phyloP scores from a whole-genome alignment of 2,113 vertebrate species.

The Syrrhaptes paradoxus region DNA sequence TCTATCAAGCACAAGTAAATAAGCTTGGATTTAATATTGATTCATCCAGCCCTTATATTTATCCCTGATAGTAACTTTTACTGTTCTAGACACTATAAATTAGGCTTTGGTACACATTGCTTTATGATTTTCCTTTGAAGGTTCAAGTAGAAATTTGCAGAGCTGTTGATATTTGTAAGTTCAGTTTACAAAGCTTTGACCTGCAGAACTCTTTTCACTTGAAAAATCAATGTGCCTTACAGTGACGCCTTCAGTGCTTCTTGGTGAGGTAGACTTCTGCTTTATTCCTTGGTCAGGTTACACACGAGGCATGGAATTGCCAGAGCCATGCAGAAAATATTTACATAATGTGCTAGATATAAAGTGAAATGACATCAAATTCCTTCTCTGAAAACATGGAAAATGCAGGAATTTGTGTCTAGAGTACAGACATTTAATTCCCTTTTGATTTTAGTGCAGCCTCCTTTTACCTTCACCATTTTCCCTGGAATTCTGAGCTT shows the following conservation, averaged over 20 bases:
- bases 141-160: not conserved
- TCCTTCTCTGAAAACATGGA: not conserved
- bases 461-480: not conserved
- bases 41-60: not conserved
- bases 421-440: not conserved
- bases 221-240: not conserved
- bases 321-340: not conserved
- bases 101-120: not conserved
- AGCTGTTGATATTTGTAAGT: not conserved
- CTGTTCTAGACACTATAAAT: not conserved
- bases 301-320: not conserved
- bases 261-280: not conserved
- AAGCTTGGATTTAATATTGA: slow-evolving; percentile 2
- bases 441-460: not conserved
- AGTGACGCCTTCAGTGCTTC: not conserved
- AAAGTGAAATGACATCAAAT: not conserved
- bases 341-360: not conserved
- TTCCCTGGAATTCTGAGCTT: not conserved
- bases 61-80: not conserved
- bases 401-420: not conserved
- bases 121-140: not conserved
- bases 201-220: not conserved
- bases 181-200: not conserved
- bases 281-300: not conserved
- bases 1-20: not conserved